These are phyloP conservation scores for Catharus bicknelli DNA, from an alignment of 2,113 vertebrate genomes.

Conservation along the genomic window DNA sequence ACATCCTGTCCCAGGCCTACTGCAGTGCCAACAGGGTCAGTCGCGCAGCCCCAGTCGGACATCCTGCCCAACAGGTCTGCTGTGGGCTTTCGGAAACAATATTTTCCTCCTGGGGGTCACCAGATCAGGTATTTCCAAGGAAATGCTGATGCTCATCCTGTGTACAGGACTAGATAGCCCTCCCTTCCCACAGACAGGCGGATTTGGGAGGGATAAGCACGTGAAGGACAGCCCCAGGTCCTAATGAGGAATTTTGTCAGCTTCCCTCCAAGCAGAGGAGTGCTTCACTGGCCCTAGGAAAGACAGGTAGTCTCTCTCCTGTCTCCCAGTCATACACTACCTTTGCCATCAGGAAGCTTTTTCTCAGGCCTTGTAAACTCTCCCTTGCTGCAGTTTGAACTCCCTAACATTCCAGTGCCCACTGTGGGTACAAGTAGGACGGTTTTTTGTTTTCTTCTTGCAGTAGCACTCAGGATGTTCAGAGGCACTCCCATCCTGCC, in stretches of 20 bases:
- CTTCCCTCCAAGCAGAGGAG: neutral
- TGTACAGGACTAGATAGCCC: neutral
- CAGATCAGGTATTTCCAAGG: slow-evolving; percentile 59
- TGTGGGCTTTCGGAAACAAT: neutral
- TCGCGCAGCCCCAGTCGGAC: neutral
- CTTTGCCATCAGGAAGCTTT: neutral
- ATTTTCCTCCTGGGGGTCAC: neutral
- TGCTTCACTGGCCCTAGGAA: neutral
- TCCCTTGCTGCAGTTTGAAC: neutral
- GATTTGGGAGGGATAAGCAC: accelerated
- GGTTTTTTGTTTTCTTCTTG: neutral
- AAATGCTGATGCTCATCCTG: slow-evolving; percentile 68
- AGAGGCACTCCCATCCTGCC: neutral
- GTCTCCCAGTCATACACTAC: neutral
- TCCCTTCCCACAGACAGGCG: neutral
- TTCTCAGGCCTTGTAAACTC: neutral
- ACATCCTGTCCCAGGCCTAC: slow-evolving; percentile 17
- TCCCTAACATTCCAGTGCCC: neutral
- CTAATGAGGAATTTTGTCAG: neutral
- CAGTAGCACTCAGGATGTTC: neutral
- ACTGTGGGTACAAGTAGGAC: neutral
- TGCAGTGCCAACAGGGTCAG: neutral
- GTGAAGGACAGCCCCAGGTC: neutral
- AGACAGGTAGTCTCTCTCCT: neutral
- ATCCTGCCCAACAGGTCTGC: slow-evolving; percentile 45